phyloP scores from a whole-genome alignment of 2,888 invertebrate genomes.

The Drosophila subsilvestris region DNA sequence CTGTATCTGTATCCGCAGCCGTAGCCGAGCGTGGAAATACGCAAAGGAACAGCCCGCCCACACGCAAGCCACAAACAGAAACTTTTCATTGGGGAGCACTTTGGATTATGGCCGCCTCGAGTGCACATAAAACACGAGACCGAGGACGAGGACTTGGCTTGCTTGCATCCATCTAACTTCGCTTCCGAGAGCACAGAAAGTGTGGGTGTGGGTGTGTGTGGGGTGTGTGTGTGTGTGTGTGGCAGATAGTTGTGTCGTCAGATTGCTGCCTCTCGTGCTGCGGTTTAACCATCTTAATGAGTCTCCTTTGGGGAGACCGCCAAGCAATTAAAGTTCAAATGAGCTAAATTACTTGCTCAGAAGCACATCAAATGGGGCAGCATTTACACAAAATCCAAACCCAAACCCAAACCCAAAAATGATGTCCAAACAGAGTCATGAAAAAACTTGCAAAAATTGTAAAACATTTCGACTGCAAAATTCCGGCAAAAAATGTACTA shows the following conservation, averaged over 20 bases:
- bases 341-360: constrained; percentile 41
- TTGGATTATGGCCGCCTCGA: constrained; percentile 71
- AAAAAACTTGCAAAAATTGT: background rate
- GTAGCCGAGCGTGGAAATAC: constrained; percentile 25
- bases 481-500: too few relatives aligned
- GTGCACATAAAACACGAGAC: constrained; percentile 70
- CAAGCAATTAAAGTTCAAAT: constrained; percentile 50
- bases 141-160: constrained; percentile 50
- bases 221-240: background rate
- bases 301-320: constrained; percentile 44
- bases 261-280: constrained; percentile 39
- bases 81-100: constrained; percentile 74
- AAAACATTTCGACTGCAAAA: too few relatives aligned
- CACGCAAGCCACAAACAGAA: constrained; percentile 57
- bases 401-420: background rate
- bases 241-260: constrained; percentile 39
- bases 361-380: constrained; percentile 26
- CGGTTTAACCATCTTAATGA: constrained; percentile 44
- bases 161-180: constrained; percentile 50
- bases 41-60: constrained; percentile 15
- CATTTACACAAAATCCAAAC: constrained; percentile 8
- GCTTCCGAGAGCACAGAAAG: background rate
- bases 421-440: background rate
- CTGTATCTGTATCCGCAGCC: constrained; percentile 20
- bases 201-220: background rate